phyloP scores from a whole-genome alignment of 2,113 vertebrate species.

The Agapornis roseicollis region DNA sequence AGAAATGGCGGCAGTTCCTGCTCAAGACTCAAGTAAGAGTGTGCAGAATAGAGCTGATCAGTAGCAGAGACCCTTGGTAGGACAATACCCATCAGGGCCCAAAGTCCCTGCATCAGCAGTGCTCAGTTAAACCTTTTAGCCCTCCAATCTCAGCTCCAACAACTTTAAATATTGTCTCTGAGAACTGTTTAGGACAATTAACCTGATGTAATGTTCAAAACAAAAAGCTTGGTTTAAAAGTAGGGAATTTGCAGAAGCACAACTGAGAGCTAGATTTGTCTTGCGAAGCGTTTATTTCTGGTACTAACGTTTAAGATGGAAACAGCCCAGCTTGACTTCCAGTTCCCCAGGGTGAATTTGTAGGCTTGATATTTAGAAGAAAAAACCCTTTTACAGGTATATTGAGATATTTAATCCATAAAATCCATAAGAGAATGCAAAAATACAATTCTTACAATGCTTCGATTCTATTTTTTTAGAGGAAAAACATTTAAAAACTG shows the following conservation, averaged over 20 bases:
- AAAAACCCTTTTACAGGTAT: background rate
- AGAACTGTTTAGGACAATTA: background rate
- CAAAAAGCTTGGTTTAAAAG: background rate
- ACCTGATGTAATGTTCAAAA: background rate
- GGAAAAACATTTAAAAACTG: background rate
- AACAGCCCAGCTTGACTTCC: conserved; percentile 7
- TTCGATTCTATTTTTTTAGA: background rate
- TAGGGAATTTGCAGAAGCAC: background rate
- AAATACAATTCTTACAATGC: background rate
- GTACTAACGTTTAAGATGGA: background rate
- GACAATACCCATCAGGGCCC: background rate
- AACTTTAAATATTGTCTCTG: background rate
- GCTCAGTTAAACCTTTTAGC: background rate
- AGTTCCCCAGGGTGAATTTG: background rate
- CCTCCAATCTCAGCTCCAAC: background rate
- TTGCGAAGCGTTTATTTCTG: conserved; percentile 1
- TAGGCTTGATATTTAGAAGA: background rate
- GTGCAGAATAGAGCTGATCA: background rate
- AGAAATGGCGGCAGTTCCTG: background rate
- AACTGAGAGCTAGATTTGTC: background rate
- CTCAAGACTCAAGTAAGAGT: background rate
- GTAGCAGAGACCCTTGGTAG: background rate
- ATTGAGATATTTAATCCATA: background rate
- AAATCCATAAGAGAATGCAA: background rate
- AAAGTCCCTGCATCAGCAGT: background rate